Percentiles rank a stretch among this genome's conserved stretches.
These are phyloP conservation scores for Saxidomus purpurata DNA, from an alignment of 1,140 invertebrate species.

Conservation along the genomic window DNA sequence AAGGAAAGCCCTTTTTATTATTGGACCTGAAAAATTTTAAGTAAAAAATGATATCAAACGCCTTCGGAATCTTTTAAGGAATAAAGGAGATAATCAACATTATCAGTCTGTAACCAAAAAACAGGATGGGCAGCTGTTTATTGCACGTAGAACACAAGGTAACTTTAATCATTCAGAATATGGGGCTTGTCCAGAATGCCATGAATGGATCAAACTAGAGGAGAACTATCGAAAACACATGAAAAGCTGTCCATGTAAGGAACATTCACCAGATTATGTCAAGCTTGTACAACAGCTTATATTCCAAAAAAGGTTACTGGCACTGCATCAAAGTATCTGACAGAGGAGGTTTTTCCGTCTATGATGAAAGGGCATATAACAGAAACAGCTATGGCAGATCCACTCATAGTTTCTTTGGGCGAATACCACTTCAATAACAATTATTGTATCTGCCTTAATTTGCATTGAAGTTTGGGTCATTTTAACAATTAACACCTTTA, in stretches of 20 bases:
- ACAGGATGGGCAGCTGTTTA: conserved; percentile 19
- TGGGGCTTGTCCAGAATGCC: conserved; percentile 29
- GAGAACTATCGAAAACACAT: conserved; percentile 35
- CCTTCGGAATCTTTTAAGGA: conserved; percentile 13
- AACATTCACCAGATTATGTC: conserved; percentile 25
- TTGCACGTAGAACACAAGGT: conserved; percentile 5
- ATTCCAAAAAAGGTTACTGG: conserved; percentile 1
- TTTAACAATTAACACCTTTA: no score
- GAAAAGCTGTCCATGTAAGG: conserved; percentile 44
- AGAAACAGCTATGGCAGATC: conserved; percentile 18
- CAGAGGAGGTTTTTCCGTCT: conserved; percentile 15
- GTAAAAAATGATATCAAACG: conserved; percentile 21
- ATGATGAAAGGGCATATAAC: conserved; percentile 13
- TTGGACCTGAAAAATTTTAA: neutral
- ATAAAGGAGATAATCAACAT: conserved; percentile 35
- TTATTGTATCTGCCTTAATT: no score
- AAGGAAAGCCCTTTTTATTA: neutral
- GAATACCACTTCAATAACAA: conserved; percentile 1
- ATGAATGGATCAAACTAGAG: conserved; percentile 32
- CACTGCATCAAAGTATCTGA: conserved; percentile 30
- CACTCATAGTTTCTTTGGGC: conserved; percentile 31
- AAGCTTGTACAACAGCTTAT: conserved; percentile 27
- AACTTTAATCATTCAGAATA: conserved; percentile 29
- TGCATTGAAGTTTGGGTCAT: no score
- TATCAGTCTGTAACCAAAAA: conserved; percentile 21